Evolutionary conservation across 1,140 invertebrate genomes (phyloP), one percentile per base, ranked within the genome.

Genomic region (Subanguina moxae): DNA sequence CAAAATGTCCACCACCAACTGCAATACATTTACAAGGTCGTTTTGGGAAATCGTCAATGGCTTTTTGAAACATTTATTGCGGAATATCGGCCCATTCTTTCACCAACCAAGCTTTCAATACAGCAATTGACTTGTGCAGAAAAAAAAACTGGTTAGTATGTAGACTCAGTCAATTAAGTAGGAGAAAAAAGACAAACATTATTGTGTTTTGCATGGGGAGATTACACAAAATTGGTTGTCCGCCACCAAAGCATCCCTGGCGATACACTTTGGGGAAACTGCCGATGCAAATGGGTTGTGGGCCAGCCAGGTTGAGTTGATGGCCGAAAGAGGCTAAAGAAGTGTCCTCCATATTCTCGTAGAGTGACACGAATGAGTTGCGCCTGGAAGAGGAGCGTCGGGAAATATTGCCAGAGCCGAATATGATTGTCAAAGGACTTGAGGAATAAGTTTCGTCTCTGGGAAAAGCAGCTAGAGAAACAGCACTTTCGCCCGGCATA

Each of bases 381-480:
- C 57, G 67, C 11, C 30, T 75, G 8, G 68, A 62, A n/a, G 73
- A 73, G 32, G 70, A 71, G 8, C 46, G 23, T 23, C 68, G 48
- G 27, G 75, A 76, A 17, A 45, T 46, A 1, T n/a, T 56, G 19
- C 64, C 59, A 21, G 71, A 71, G 1, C 71, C 71, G 57, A 72
- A 72, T 21, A 72, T 72, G 15, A 72, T 64, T 3, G 68, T 70
- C 15, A 71, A 19, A 68, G 65, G 64, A 67, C 64, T 62, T 28
- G 65, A 25, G 15, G 64, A 42, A n/a, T n/a, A n/a, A 17, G 65
- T 25, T 19, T 30, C 30, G 25, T 71, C 71, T 58, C 67, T 76
- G 13, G 73, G 73, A 45, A 75, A 75, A 21, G 62, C 63, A 13
- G 76, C 73, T 1, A 78, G 48, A 9, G 73, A 75, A 17, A 78